Base-by-base conservation (phyloP, 2,888 invertebrate genomes). In the Hybos culiciformis region DNA sequence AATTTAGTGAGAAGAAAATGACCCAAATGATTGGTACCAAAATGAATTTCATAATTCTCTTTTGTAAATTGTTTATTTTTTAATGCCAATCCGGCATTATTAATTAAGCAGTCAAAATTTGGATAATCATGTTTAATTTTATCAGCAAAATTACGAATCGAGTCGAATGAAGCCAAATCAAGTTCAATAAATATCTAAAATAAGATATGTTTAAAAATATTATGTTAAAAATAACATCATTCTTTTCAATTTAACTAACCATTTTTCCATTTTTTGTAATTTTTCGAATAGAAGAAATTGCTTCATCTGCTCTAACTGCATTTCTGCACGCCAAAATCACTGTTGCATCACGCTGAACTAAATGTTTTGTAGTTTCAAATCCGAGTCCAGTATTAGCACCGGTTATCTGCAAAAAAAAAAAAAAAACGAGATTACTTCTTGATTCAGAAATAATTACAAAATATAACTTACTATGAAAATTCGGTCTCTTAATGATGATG, bases 321-420 rank as follows among this genome's bases (percentile, higher is more conserved):
- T 80, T 77, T 53, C 90, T 69, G 57, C 88, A 88, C 1, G 86
- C 90, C 62, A 90, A 69, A 49, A 91, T 81, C 23, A 90, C 80
- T 44, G 75, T 70, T 0, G 82, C 88, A 60, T 80, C 77, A 53
- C 83, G 70, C 48, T 69, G 70, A 1, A 79, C 83, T 37, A 90
- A 66, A 48, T 83, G 80, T 49, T 76, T 75, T 0, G 82, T 81
- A 1, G 83, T 80, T 67, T 84, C 83, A 54, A 78, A 77, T 1
- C 90, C 91, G 2, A 91, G 78, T 0, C 91, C 90, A 39, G 80
- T 78, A 62, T 83, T 88, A 0, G 84, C 85, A 12, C 88, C 88
- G 14, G 88, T 90, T n/a, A 90, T 77, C n/a, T n/a, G n/a, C n/a
- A n/a, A n/a, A n/a, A n/a, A n/a, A n/a, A n/a, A n/a, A n/a, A n/a